Percentiles rank a stretch among this genome's conserved stretches.
Evolutionary conservation across 2,888 invertebrate genomes (phyloP).

Genomic region (Caenorhabditis afra): DNA sequence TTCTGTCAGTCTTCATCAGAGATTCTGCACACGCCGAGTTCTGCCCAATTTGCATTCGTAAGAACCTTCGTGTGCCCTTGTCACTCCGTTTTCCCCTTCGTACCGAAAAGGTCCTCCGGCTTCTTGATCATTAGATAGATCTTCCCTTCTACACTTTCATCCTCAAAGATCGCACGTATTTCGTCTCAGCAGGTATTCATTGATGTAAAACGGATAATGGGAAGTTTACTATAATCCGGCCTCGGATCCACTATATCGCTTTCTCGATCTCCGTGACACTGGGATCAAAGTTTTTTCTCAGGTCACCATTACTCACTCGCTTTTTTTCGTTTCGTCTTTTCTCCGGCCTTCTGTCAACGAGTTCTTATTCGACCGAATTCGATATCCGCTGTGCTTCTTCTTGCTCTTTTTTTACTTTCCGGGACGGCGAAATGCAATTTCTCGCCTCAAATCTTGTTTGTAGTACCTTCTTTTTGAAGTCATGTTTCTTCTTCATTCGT

Average conservation of each 20-base stretch:
- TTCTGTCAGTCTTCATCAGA: no score
- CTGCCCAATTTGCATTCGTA: constrained; percentile 38
- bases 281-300: constrained; percentile 40
- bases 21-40: background rate
- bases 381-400: constrained; percentile 50
- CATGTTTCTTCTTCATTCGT: constrained; percentile 35
- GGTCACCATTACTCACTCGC: constrained; percentile 43
- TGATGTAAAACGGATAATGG: constrained; percentile 6
- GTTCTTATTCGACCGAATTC: constrained; percentile 37
- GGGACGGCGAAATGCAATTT: constrained; percentile 49
- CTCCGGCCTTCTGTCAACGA: constrained; percentile 13
- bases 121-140: background rate
- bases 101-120: constrained; percentile 6
- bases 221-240: constrained; percentile 20
- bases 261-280: constrained; percentile 8
- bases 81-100: background rate
- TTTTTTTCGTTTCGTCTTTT: constrained; percentile 11
- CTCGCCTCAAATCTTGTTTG: constrained; percentile 31
- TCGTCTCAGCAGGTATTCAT: constrained; percentile 1
- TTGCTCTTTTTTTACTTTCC: constrained; percentile 49
- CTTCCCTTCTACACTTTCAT: constrained; percentile 3
- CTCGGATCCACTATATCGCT: background rate
- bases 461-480: constrained; percentile 45
- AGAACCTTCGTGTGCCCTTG: constrained; percentile 9
- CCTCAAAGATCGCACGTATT: constrained; percentile 42